Conservation (phyloP, 2,797 vertebrate genomes). For the Sebastes vulpes region DNA sequence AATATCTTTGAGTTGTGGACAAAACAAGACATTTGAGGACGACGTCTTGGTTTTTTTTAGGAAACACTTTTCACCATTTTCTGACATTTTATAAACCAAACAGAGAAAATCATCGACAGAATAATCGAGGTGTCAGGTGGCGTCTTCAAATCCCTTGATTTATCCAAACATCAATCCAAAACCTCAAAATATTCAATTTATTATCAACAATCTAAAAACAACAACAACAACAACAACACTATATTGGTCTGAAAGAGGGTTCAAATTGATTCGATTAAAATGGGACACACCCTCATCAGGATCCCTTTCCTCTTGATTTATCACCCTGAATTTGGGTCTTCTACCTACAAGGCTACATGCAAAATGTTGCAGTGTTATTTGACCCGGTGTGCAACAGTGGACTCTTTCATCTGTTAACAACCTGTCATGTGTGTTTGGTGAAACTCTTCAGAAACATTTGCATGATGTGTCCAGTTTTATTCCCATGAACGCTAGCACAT, state of each 20-base stretch:
- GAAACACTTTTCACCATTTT: too few species aligned
- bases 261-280: not conserved
- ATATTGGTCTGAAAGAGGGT: not conserved
- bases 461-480: not conserved
- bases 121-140: too few species aligned
- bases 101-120: too few species aligned
- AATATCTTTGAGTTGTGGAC: too few species aligned
- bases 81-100: too few species aligned
- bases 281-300: not conserved
- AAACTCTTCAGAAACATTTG: not conserved
- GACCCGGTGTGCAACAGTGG: not conserved
- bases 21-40: too few species aligned
- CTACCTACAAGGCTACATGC: not conserved
- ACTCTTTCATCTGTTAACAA: not conserved
- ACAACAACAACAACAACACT: not conserved
- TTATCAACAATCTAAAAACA: not conserved
- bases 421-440: not conserved
- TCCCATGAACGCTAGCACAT: not conserved
- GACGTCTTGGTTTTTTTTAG: rapidly evolving
- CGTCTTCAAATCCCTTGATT: not conserved
- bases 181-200: not conserved
- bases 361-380: not conserved
- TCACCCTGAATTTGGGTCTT: not conserved
- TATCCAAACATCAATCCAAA: not conserved
- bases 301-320: not conserved